These are phyloP conservation scores for Trichonephila clavipes DNA, from an alignment of 1,140 invertebrate genomes.

Conservation along the genomic window DNA sequence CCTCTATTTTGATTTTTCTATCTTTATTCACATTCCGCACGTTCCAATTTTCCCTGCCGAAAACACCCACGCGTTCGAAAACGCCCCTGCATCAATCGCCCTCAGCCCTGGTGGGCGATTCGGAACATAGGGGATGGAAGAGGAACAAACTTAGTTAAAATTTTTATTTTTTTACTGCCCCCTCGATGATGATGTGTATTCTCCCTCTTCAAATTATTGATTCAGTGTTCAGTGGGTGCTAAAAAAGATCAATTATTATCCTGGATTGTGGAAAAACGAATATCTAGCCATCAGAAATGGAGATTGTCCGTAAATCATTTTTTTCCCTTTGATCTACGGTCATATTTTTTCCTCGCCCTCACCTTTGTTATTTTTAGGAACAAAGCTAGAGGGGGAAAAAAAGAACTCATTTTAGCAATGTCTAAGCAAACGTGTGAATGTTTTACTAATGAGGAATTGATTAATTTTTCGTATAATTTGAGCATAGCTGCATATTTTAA, in stretches of 20 bases:
- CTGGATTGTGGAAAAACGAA: conserved; percentile 5
- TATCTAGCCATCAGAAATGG: conserved; percentile 44
- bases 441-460: too few species aligned
- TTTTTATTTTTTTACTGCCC: conserved; percentile 13
- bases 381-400: too few species aligned
- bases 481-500: too few species aligned
- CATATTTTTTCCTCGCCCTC: background rate
- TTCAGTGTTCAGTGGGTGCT: conserved; percentile 61
- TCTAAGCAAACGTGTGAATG: too few species aligned
- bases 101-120: background rate
- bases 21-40: background rate
- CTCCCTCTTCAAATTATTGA: conserved; percentile 51
- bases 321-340: background rate
- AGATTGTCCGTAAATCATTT: conserved; percentile 39
- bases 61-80: conserved; percentile 12
- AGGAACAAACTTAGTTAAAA: background rate
- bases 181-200: background rate
- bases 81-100: background rate
- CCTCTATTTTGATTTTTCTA: background rate
- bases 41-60: background rate
- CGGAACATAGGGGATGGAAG: too few species aligned
- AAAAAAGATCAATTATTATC: conserved; percentile 69
- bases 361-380: background rate
- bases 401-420: too few species aligned
- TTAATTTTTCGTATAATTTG: too few species aligned